A percentile compares a stretch with the other conserved stretches of the same genome.
Evolutionary conservation across 2,113 vertebrate species (phyloP).

Genomic region (Pterocles gutturalis): DNA sequence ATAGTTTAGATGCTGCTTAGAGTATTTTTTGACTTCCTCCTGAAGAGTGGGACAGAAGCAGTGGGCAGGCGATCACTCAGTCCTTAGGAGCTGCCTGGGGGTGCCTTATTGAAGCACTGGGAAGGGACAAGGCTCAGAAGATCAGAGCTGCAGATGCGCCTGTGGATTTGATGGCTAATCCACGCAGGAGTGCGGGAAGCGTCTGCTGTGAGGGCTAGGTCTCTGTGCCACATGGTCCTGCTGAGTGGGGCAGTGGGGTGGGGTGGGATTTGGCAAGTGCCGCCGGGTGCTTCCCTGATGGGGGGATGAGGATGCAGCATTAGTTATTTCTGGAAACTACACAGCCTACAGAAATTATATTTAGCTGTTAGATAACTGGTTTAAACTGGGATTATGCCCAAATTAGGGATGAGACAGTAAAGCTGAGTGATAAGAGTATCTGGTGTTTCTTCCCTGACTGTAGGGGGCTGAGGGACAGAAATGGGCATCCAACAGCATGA

Average conservation of each 20-base stretch:
- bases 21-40: background rate
- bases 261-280: background rate
- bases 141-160: background rate
- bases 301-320: background rate
- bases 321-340: conserved; percentile 51
- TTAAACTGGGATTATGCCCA: conserved; percentile 63
- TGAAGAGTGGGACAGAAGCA: background rate
- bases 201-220: background rate
- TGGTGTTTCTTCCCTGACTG: background rate
- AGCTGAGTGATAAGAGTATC: conserved; percentile 52
- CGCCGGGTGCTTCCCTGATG: background rate
- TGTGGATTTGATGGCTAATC: background rate
- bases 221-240: background rate
- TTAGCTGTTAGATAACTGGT: conserved; percentile 57
- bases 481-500: background rate
- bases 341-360: conserved; percentile 33
- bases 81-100: background rate
- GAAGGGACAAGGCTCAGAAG: background rate
- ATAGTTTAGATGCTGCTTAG: background rate
- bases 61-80: background rate
- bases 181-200: accelerated
- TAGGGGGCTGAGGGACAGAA: background rate
- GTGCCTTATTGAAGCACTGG: background rate
- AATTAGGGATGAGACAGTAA: conserved; percentile 40
- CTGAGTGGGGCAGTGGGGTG: background rate